Evolutionary conservation across 1,140 invertebrate genomes (phyloP), one percentile per base, ranked within the genome.

Genomic region (Tetragonula clypearis): DNA sequence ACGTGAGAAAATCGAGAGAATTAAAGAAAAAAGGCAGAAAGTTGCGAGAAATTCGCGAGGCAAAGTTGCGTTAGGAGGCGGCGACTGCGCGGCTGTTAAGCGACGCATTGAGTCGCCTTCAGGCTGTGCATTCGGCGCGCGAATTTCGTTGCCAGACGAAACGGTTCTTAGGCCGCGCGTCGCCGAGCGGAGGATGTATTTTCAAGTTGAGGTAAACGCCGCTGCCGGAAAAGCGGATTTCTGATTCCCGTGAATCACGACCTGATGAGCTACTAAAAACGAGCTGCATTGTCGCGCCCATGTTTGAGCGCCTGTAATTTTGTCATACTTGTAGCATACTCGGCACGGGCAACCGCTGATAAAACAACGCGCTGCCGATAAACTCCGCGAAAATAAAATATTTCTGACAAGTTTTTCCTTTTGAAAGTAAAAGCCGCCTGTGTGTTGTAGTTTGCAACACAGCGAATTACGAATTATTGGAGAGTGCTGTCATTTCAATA

Each of bases 201-300:
- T 72, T 53, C 17, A 74, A 85, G 69, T 72, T 23, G 60, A 26
- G 58, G 41, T 73, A 53, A 85, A 74, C 62, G 55, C 58, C 66
- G 56, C 71, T 81, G 71, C 53, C 58, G 30, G 56, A 49, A 60
- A 81, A 73, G 78, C 60, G 53, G 60, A 26, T 56, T 85, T 81
- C 83, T 85, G 78, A 74, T 85, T 74, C 78, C 19, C n/a, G 23
- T 85, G 83, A 85, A 85, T 85, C 83, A 74, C 41, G 35, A 49
- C 69, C 83, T 85, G 55, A 85, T 85, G 83, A 85, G 80, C 83
- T 53, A 81, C 69, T 81, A 85, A 80, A 85, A 81, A 85, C 60
- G 83, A 85, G 83, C 83, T 60, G 68, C 23, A 85, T 85, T 85
- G 83, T 85, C 60, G 71, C 69, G 53, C 3, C 41, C 11, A 58